These are phyloP conservation scores for Protosalanx chinensis DNA, from an alignment of 2,797 vertebrate genomes.

Conservation along the genomic window DNA sequence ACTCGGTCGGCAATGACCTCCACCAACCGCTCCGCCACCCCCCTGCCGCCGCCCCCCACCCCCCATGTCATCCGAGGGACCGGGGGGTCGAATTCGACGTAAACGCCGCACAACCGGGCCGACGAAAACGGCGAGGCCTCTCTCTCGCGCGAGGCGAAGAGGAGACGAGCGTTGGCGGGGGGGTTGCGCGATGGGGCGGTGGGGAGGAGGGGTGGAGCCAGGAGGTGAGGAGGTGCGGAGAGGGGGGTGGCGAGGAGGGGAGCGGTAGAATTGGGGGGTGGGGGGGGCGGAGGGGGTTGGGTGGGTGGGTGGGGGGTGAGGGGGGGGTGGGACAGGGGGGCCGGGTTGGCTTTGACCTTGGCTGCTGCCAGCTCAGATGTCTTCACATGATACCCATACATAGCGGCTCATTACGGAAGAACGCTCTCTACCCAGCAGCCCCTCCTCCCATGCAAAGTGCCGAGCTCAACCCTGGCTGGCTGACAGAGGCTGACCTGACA, in stretches of 20 bases:
- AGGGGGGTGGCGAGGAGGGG: no score
- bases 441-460: constrained; percentile 72
- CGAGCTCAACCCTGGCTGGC: constrained; percentile 71
- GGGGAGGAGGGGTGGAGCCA: no score
- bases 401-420: constrained; percentile 77
- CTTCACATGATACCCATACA: constrained; percentile 77
- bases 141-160: constrained; percentile 40
- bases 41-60: no score
- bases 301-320: constrained; percentile 46
- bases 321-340: constrained; percentile 15
- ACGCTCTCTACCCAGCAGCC: constrained; percentile 44
- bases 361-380: constrained; percentile 75
- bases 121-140: constrained; percentile 17
- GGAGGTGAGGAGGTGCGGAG: no score
- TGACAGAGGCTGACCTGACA: constrained; percentile 66
- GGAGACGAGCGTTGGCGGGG: constrained; percentile 57
- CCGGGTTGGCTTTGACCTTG: constrained; percentile 73
- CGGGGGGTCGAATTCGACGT: background rate
- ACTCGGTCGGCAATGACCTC: background rate
- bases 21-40: no score
- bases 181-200: background rate
- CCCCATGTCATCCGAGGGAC: background rate
- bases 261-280: constrained; percentile 50
- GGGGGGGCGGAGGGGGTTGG: constrained; percentile 64
- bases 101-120: background rate